These are phyloP conservation scores for Cataglyphis livida DNA, from an alignment of 2,888 invertebrate species.

Conservation along the genomic window DNA sequence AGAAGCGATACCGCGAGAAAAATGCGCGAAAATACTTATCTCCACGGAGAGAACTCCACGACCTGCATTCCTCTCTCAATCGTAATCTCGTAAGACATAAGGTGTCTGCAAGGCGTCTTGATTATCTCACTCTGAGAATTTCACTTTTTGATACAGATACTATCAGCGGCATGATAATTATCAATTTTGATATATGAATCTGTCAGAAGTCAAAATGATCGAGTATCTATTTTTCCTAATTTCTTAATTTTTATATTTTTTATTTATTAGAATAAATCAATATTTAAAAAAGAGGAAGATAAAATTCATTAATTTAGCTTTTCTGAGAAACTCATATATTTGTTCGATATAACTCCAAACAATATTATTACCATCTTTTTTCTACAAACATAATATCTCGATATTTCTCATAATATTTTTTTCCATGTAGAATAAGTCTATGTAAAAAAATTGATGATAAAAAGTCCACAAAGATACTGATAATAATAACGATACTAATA, in stretches of 20 bases:
- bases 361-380: neutral
- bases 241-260: neutral
- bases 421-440: neutral
- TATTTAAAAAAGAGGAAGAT: neutral
- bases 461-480: neutral
- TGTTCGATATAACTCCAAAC: neutral
- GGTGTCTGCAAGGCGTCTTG: neutral
- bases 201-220: neutral
- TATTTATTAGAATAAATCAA: neutral
- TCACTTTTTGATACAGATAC: neutral
- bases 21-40: slow-evolving; percentile 40
- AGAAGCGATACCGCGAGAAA: slow-evolving; percentile 30
- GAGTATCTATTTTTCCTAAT: neutral
- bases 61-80: slow-evolving; percentile 14
- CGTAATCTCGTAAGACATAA: slow-evolving; percentile 16
- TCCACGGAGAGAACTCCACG: neutral
- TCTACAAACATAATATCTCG: neutral
- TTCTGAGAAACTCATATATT: neutral
- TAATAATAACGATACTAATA: too few relatives aligned
- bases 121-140: neutral
- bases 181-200: neutral
- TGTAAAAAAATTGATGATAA: neutral
- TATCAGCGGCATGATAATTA: neutral
- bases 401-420: neutral
- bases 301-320: neutral